Evolutionary conservation across 2,113 vertebrate species (phyloP).

Genomic region (Dicerorhinus sumatrensis): DNA sequence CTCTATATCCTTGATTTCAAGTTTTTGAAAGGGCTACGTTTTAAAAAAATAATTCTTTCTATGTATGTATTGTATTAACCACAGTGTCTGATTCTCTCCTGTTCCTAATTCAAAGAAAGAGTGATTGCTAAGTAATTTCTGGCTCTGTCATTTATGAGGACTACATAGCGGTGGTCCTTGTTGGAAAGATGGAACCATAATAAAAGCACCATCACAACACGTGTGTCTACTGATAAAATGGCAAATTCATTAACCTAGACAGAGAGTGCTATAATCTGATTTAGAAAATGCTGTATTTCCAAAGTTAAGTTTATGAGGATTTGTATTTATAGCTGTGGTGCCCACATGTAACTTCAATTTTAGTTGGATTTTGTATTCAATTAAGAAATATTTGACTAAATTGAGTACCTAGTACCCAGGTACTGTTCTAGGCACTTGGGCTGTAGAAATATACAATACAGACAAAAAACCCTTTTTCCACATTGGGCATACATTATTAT

Average conservation of each 20-base stretch:
- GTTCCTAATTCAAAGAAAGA: slow-evolving; percentile 3
- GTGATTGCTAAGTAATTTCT: background rate
- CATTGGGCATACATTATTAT: background rate
- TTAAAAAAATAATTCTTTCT: background rate
- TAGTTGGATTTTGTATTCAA: background rate
- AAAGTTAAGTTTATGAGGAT: background rate
- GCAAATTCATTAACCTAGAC: background rate
- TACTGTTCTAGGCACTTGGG: background rate
- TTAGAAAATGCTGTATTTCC: slow-evolving; percentile 24
- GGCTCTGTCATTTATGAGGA: background rate
- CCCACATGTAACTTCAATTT: background rate
- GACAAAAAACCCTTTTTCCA: background rate
- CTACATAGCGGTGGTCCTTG: background rate
- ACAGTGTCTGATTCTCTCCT: background rate
- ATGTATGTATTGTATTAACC: background rate
- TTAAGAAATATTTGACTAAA: background rate
- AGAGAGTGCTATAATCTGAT: background rate
- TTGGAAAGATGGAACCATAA: background rate
- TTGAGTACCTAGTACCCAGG: background rate
- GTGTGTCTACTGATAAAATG: slow-evolving; percentile 1
- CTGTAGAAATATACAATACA: background rate
- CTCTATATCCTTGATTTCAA: slow-evolving; percentile 32
- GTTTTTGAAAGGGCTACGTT: background rate
- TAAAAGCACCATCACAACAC: background rate
- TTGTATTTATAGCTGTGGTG: background rate